Evolutionary conservation across 2,888 invertebrate genomes (phyloP), one percentile per base, ranked within the genome.

Genomic region (Argyra leucocephala): DNA sequence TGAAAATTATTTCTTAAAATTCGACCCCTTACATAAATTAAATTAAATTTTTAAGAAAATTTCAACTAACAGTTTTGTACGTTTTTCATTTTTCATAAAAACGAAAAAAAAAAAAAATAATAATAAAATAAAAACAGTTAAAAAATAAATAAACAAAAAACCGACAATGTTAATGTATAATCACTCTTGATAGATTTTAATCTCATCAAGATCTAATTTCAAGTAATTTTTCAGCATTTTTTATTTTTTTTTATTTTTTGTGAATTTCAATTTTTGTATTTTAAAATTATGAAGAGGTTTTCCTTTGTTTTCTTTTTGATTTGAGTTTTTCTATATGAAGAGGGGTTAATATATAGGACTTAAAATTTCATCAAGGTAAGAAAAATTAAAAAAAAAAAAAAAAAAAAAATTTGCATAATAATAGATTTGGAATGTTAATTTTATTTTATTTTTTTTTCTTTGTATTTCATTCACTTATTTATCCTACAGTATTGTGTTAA

Each of bases 141-240:
- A n/a, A n/a, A n/a, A n/a, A n/a, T n/a, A n/a, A n/a, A n/a, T n/a
- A n/a, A n/a, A n/a, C 1, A 48, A 48, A 48, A 15, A 48, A 48
- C 48, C 48, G 48, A 48, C 48, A 48, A 48, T 48, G 48, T 48
- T 48, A 48, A 48, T 48, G 48, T 48, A 48, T 48, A 48, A 48
- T 48, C 48, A 48, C 48, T 48, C 48, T 48, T 48, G 48, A 48
- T 48, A 48, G 48, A 48, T 48, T 48, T 15, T 5, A 48, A 48
- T 48, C 48, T 48, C 15, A 48, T 48, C 48, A 48, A 48, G 48
- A 48, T 48, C 48, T 48, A 48, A 48, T 48, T 48, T 48, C 48
- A 48, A 48, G 48, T 48, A 48, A 48, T 48, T 48, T 48, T 48
- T 48, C 48, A 12, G 9, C 18, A 18, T 9, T 48, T 48, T 48